A percentile compares a stretch with the other conserved stretches of the same genome.
Evolutionary conservation across 2,113 vertebrate species (phyloP).

Genomic region (Pelvicachromis taeniatus): DNA sequence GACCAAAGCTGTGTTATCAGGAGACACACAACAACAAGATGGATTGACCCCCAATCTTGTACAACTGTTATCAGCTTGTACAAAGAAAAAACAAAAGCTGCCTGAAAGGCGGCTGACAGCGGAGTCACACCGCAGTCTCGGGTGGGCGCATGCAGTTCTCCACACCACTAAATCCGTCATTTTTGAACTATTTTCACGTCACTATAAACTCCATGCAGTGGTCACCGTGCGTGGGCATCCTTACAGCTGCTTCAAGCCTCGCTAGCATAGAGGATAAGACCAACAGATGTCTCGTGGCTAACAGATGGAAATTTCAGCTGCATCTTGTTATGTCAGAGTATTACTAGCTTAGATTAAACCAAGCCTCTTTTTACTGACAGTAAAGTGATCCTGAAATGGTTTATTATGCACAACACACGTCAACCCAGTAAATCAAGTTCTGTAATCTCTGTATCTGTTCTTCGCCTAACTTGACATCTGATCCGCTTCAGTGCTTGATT

Average conservation of each 20-base stretch:
- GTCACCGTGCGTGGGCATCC: background rate
- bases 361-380: background rate
- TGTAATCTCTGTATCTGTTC: background rate
- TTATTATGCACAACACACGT: background rate
- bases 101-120: background rate
- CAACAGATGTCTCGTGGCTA: conserved; percentile 28
- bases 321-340: background rate
- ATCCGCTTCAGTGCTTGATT: background rate
- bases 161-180: background rate
- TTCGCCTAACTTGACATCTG: background rate
- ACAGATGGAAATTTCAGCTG: conserved; percentile 19
- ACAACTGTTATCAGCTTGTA: conserved; percentile 19
- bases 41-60: conserved; percentile 18
- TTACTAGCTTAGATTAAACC: background rate
- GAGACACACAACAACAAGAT: background rate
- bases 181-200: background rate
- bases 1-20: conserved; percentile 45
- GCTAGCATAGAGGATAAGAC: background rate
- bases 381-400: background rate
- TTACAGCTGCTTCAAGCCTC: background rate
- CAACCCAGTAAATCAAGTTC: background rate
- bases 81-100: background rate
- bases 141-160: background rate
- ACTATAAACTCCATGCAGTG: background rate
- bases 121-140: background rate